These are phyloP conservation scores for Drosophila bifasciata DNA, from an alignment of 1,140 invertebrate species.

Conservation along the genomic window DNA sequence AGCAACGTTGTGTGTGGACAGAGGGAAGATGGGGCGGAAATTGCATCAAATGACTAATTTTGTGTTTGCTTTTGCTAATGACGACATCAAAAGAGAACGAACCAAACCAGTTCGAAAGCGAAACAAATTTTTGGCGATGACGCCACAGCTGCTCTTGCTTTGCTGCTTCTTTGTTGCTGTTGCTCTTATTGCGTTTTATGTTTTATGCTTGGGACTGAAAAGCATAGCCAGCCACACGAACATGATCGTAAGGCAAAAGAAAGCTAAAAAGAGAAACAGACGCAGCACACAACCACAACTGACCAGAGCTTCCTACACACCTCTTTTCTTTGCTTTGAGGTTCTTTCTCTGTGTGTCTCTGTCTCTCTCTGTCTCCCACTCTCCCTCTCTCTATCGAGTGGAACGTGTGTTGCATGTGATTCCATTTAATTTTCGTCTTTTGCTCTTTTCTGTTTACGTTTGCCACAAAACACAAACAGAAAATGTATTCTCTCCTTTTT, in stretches of 20 bases:
- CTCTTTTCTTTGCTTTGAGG: constrained; percentile 18
- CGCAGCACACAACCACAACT: too few relatives aligned
- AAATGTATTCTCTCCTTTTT: constrained; percentile 24
- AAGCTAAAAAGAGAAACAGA: constrained; percentile 23
- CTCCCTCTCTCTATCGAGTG: constrained; percentile 44
- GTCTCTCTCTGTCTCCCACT: constrained; percentile 2
- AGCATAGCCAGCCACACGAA: constrained; percentile 50
- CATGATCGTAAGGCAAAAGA: constrained; percentile 26
- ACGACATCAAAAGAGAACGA: constrained; percentile 59
- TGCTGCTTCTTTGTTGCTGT: constrained; percentile 29
- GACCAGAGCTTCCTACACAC: too few relatives aligned
- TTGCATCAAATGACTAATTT: constrained; percentile 73
- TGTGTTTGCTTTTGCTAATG: constrained; percentile 50
- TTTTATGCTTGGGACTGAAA: constrained; percentile 71
- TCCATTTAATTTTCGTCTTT: constrained; percentile 66
- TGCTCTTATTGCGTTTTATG: constrained; percentile 74
- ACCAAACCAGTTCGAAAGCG: constrained; percentile 71
- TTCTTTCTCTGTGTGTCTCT: constrained; percentile 18
- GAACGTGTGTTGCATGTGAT: constrained; percentile 78
- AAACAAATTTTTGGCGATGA: constrained; percentile 75
- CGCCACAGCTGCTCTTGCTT: constrained; percentile 62
- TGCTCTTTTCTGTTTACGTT: constrained; percentile 44
- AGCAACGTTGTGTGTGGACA: constrained; percentile 33
- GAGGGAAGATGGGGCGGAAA: constrained; percentile 47
- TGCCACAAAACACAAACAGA: constrained; percentile 59